Conservation (phyloP, 2,888 invertebrate genomes). For the Erynnis tages region DNA sequence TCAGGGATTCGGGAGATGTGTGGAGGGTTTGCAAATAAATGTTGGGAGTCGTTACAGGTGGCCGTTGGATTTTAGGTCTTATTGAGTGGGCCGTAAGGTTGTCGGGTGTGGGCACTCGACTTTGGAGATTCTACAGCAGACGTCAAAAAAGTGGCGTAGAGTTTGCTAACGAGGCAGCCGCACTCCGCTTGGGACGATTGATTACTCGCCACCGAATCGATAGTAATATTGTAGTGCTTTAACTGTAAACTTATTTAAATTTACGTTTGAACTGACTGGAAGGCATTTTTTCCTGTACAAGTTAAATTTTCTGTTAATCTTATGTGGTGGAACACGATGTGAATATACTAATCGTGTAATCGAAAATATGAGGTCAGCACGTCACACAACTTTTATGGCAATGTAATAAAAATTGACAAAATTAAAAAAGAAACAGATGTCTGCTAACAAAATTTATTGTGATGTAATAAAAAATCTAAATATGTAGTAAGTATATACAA, state of each 20-base stretch:
- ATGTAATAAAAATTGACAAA: too few relatives aligned
- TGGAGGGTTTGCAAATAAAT: slow-evolving; percentile 26
- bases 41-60: slow-evolving; percentile 22
- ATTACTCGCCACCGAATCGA: slow-evolving; percentile 34
- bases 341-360: too few relatives aligned
- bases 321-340: too few relatives aligned
- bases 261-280: background rate
- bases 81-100: slow-evolving; percentile 40
- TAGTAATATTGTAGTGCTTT: slow-evolving; percentile 21
- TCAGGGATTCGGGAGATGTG: slow-evolving; percentile 12
- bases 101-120: slow-evolving; percentile 49
- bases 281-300: too few relatives aligned
- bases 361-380: too few relatives aligned
- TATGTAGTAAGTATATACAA: too few relatives aligned
- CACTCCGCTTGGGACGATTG: slow-evolving; percentile 58
- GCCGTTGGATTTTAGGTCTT: slow-evolving; percentile 45
- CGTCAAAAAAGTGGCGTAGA: slow-evolving; percentile 71
- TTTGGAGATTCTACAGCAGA: slow-evolving; percentile 66
- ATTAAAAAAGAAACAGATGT: too few relatives aligned
- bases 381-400: too few relatives aligned
- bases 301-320: too few relatives aligned
- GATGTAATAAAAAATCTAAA: too few relatives aligned
- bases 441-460: too few relatives aligned
- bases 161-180: slow-evolving; percentile 71
- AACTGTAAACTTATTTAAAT: slow-evolving; percentile 4